These are phyloP conservation scores for Harpalus rubripes DNA, from an alignment of 2,888 invertebrate species.

Conservation along the genomic window DNA sequence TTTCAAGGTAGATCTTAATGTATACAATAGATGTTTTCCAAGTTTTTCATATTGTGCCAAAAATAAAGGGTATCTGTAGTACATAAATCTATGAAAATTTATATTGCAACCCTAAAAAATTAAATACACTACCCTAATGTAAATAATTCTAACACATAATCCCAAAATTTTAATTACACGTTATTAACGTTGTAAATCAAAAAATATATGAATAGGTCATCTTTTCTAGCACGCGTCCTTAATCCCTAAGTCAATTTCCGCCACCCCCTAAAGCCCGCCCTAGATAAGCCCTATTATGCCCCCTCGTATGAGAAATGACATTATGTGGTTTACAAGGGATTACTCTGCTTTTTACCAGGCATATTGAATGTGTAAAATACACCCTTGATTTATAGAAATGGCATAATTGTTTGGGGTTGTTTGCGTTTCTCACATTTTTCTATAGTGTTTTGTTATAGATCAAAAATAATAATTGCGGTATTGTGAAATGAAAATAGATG, in stretches of 20 bases:
- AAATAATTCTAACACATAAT: not conserved
- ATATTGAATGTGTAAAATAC: constrained; percentile 34
- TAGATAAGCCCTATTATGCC: not conserved
- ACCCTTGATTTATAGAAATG: constrained; percentile 8
- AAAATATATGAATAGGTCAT: not conserved
- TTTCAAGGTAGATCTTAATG: too few species aligned
- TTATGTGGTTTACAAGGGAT: constrained; percentile 40
- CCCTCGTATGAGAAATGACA: constrained; percentile 18
- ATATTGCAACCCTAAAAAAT: too few species aligned
- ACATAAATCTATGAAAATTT: too few species aligned
- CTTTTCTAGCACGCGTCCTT: constrained; percentile 64
- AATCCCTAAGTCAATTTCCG: constrained; percentile 74
- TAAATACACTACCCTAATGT: not conserved
- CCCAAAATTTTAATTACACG: not conserved
- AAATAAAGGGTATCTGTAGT: too few species aligned
- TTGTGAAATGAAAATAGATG: not conserved
- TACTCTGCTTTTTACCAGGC: constrained; percentile 1
- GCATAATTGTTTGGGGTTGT: constrained; percentile 10
- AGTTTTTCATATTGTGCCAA: too few species aligned
- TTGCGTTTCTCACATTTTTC: constrained; percentile 40
- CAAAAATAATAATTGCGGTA: not conserved
- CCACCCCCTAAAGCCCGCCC: constrained; percentile 72
- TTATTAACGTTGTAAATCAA: not conserved
- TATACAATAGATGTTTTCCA: too few species aligned
- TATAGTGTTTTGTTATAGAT: constrained; percentile 5